Conservation (phyloP, 1,140 invertebrate genomes). For the Pseudomyrmex pallidus region DNA sequence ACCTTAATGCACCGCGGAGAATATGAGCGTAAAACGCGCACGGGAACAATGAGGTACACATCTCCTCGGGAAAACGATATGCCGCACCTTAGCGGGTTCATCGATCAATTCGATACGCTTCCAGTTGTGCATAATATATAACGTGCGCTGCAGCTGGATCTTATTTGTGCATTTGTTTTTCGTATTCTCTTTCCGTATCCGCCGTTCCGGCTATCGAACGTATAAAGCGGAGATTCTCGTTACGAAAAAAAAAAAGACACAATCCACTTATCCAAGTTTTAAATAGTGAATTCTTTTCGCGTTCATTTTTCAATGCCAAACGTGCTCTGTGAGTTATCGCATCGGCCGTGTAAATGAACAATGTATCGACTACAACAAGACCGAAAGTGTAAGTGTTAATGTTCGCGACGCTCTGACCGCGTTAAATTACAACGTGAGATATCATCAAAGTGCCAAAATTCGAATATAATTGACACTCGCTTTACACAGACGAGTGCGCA, state of each 20-base stretch:
- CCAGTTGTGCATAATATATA: constrained; percentile 40
- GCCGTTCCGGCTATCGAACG: background rate
- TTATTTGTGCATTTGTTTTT: constrained; percentile 21
- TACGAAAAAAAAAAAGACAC: background rate
- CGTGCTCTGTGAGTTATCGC: background rate
- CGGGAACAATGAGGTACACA: constrained; percentile 43
- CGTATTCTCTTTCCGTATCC: background rate
- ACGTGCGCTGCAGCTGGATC: constrained; percentile 19
- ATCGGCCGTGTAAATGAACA: background rate
- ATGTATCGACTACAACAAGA: background rate
- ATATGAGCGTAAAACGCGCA: constrained; percentile 23
- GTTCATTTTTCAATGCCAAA: too few relatives aligned
- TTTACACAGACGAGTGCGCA: constrained; percentile 2
- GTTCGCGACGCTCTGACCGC: constrained; percentile 3
- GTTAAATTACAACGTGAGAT: constrained; percentile 14
- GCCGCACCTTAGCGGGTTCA: constrained; percentile 30
- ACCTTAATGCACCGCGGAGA: constrained; percentile 50
- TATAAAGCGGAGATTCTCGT: background rate
- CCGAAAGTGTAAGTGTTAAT: constrained; percentile 15
- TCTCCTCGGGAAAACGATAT: constrained; percentile 37
- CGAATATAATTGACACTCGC: constrained; percentile 44
- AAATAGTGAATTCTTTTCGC: too few relatives aligned
- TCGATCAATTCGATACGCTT: constrained; percentile 45
- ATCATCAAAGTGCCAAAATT: constrained; percentile 36
- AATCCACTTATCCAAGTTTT: too few relatives aligned